Percentiles rank a stretch among this genome's conserved stretches.
Conservation (phyloP, 2,797 vertebrate species). For the Masticophis lateralis region DNA sequence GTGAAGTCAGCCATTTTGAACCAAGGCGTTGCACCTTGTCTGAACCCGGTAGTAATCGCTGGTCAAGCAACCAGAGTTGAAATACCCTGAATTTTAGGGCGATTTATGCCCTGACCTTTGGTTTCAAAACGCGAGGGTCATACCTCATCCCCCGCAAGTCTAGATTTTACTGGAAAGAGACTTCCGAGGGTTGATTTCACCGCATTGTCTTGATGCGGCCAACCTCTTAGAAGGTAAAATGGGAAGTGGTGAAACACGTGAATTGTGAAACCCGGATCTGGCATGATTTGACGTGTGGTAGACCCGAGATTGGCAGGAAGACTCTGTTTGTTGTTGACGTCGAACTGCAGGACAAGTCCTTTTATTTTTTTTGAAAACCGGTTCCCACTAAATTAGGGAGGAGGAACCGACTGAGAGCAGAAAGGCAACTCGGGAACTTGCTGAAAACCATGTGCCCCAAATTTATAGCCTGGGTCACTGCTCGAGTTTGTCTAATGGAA, state of each 20-base stretch:
- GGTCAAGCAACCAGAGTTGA: not conserved
- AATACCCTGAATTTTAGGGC: not conserved
- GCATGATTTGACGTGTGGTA: not conserved
- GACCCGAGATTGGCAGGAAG: not conserved
- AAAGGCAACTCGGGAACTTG: not conserved
- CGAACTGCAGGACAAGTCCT: not conserved
- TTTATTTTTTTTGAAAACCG: not conserved
- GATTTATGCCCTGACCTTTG: not conserved
- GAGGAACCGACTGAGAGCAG: not conserved
- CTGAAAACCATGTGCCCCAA: slow-evolving; percentile 15
- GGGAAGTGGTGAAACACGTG: not conserved
- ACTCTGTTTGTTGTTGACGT: too few relatives aligned
- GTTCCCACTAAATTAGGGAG: not conserved
- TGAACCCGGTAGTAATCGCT: not conserved
- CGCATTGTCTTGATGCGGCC: not conserved
- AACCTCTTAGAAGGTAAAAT: not conserved
- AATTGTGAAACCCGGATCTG: not conserved
- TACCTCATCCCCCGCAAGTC: too few relatives aligned
- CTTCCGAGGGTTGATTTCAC: not conserved
- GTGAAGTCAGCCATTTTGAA: not conserved
- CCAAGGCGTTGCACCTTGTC: not conserved
- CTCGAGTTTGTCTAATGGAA: slow-evolving; percentile 30
- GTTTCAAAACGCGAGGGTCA: too few relatives aligned
- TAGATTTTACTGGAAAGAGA: not conserved
- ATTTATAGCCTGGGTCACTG: slow-evolving; percentile 40